phyloP scores from a whole-genome alignment of 2,797 vertebrate genomes.

The Iguana delicatissima region DNA sequence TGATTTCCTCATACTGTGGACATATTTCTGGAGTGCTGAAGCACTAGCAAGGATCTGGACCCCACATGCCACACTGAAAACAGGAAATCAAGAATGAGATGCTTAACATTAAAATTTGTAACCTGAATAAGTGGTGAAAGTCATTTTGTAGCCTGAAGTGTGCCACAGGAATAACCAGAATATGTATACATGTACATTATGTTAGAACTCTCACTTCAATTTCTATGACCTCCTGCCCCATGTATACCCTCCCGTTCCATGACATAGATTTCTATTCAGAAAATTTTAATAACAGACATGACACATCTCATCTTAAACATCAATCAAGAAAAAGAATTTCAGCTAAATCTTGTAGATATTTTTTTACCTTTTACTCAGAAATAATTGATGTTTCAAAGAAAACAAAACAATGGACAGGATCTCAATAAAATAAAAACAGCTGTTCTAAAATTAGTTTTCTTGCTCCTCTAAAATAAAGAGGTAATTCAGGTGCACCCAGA shows the following conservation, averaged over 20 bases:
- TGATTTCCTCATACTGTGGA: background rate
- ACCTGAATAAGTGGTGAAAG: background rate
- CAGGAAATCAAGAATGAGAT: background rate
- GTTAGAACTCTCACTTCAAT: background rate
- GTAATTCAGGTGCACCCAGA: background rate
- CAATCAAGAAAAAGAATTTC: background rate
- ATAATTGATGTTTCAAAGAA: background rate
- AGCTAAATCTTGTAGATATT: background rate
- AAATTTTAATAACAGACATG: background rate
- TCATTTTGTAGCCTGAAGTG: background rate
- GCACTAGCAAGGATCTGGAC: background rate
- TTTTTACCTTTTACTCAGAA: background rate
- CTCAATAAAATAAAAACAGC: background rate
- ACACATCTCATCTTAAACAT: background rate
- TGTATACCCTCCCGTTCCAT: background rate
- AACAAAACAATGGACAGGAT: background rate
- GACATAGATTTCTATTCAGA: background rate
- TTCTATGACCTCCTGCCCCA: background rate
- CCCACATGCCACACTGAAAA: background rate
- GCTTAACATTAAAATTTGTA: background rate
- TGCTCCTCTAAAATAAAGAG: background rate
- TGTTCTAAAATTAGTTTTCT: background rate
- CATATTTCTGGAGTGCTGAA: background rate
- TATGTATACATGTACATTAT: background rate
- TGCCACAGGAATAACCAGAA: background rate